Evolutionary conservation across 2,888 invertebrate genomes (phyloP).

Genomic region (Gastracanthus pulcherrimus): DNA sequence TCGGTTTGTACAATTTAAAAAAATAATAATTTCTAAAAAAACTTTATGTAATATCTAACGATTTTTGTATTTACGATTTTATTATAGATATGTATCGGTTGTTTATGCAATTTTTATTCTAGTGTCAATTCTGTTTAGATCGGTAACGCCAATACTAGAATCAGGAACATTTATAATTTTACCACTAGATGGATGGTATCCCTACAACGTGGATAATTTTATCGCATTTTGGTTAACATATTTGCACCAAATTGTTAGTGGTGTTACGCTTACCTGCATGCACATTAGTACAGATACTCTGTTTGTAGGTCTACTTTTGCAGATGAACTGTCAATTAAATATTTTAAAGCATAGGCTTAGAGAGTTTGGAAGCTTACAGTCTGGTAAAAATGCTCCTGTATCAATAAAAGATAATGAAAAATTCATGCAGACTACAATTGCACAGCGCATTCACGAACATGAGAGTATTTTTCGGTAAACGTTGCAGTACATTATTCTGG

Average conservation of each 20-base stretch:
- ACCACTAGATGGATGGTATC: conserved; percentile 41
- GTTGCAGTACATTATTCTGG: not conserved
- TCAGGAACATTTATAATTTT: conserved; percentile 23
- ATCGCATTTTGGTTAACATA: conserved; percentile 28
- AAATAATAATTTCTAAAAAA: not conserved
- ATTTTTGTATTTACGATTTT: not conserved
- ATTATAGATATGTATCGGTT: not conserved
- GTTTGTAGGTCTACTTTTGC: conserved; percentile 20
- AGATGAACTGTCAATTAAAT: conserved; percentile 28
- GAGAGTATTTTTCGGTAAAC: conserved; percentile 45
- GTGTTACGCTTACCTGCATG: not conserved
- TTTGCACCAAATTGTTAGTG: conserved; percentile 31
- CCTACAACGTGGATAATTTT: conserved; percentile 7
- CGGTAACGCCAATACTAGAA: conserved; percentile 18
- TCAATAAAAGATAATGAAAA: not conserved
- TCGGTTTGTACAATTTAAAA: conserved; percentile 6
- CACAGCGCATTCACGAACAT: conserved; percentile 14
- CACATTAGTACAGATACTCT: conserved; percentile 27
- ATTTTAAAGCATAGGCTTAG: conserved; percentile 28
- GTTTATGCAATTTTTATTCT: conserved; percentile 6
- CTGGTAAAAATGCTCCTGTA: not conserved
- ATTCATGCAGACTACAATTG: not conserved
- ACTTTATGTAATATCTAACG: no score
- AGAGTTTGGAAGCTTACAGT: not conserved
- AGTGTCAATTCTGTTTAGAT: not conserved